Percentiles rank a stretch among this genome's conserved stretches.
Conservation (phyloP, 2,888 invertebrate species). For the Microlaimidae sp. region DNA sequence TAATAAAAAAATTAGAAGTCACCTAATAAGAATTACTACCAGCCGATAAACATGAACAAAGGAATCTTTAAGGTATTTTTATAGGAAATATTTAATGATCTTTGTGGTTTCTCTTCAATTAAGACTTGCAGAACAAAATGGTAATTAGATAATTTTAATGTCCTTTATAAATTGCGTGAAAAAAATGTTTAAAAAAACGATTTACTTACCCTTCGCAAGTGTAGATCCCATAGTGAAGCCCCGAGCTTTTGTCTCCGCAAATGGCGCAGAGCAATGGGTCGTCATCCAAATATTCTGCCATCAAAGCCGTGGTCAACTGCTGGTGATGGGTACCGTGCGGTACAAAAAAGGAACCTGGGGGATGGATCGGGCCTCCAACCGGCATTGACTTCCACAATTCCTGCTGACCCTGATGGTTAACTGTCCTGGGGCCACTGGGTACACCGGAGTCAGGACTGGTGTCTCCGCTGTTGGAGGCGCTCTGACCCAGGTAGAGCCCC, state of each 20-base stretch:
- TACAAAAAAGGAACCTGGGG: background rate
- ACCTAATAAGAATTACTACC: no score
- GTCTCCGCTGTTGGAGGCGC: background rate
- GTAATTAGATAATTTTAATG: no score
- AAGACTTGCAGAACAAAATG: no score
- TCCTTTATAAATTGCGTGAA: no score
- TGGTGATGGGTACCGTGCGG: background rate
- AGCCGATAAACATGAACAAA: no score
- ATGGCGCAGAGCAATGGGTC: constrained; percentile 95
- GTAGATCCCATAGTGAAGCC: constrained; percentile 92
- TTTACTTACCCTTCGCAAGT: constrained; percentile 75
- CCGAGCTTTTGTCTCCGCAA: constrained; percentile 92
- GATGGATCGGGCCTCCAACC: background rate
- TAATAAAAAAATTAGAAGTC: no score
- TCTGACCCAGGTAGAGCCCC: background rate
- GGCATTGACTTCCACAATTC: no score
- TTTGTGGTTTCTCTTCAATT: no score
- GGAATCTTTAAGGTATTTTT: no score
- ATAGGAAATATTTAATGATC: no score
- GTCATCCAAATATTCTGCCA: constrained; percentile 43
- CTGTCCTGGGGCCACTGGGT: no score
- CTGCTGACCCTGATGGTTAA: no score
- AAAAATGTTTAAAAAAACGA: background rate
- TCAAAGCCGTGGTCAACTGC: background rate
- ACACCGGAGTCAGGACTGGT: background rate